Evolutionary conservation across 2,113 vertebrate species (phyloP).

Genomic region (Cichladusa arquata): DNA sequence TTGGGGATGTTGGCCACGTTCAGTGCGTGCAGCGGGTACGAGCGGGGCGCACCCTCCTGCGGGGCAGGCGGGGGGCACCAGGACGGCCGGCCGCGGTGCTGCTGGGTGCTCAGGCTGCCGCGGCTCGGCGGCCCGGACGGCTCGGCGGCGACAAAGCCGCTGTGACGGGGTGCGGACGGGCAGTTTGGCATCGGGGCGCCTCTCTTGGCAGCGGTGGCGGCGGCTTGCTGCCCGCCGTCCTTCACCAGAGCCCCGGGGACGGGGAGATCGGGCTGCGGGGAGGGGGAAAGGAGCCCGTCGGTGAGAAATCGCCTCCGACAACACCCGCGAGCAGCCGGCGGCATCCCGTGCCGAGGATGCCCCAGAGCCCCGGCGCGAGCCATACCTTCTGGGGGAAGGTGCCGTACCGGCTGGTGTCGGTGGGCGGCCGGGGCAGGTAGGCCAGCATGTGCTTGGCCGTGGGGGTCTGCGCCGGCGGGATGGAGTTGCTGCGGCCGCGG

Average conservation of each 20-base stretch:
- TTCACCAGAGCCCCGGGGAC: neutral
- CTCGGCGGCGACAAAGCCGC: neutral
- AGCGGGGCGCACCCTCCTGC: neutral
- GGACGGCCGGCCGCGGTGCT: neutral
- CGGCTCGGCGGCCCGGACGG: neutral
- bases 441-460: slow-evolving; percentile 76
- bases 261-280: slow-evolving; percentile 26
- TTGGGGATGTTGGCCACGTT: slow-evolving; percentile 41
- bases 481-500: slow-evolving; percentile 71
- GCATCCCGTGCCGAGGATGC: neutral
- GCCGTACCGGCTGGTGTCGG: slow-evolving; percentile 43
- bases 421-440: slow-evolving; percentile 70
- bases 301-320: neutral
- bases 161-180: neutral
- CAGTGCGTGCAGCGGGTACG: neutral
- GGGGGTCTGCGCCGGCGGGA: slow-evolving; percentile 67
- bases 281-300: neutral
- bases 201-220: slow-evolving; percentile 6
- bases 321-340: neutral
- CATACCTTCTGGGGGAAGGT: slow-evolving; percentile 72
- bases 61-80: neutral
- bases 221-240: neutral
- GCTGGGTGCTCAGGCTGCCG: neutral
- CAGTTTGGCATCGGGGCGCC: slow-evolving; percentile 21
- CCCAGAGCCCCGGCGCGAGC: neutral